Base-by-base conservation (phyloP, 2,113 vertebrate genomes). In the Clarias macrocephalus region DNA sequence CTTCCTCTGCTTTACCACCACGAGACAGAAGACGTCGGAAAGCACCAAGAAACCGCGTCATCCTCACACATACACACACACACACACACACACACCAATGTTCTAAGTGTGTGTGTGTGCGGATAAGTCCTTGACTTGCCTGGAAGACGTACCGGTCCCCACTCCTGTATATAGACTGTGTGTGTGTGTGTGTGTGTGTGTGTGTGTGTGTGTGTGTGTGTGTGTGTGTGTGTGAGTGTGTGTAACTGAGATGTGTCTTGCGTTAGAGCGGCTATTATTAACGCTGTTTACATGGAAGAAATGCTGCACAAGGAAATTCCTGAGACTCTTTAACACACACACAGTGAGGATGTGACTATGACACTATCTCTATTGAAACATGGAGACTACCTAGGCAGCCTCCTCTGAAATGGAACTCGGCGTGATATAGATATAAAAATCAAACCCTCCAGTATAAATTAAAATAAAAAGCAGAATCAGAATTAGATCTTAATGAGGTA, bases 1-100 rank as follows among this genome's bases (percentile, higher is more conserved):
- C 89, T 19, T 88, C 87, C 70, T 90, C 89, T 54, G 57, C 87
- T 82, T 87, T 88, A 59, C 52, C 81, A 66, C 89, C 75, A 13
- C 52, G 87, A 82, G 87, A 87, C 75, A 88, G 60, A 63, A 90
- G 89, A 4, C 85, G 73, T 25, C 89, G 85, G 52, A 90, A 70
- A n/a, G 68, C 85, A 83, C 89, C 80, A 65, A 88, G 88, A 80
- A 85, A 90, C 3, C 89, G 85, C 0, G 89, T 90, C 89, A 90
- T 90, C 28, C 21, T 30, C 62, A 37, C 7, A 42, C 84, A 56
- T 75, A 57, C 84, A 88, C 68, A 12, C 59, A 75, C 82, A 66
- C 84, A 88, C 68, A 12, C 59, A 37, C 33, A 73, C 82, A 65
- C 84, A 88, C 68, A 11, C 57, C 30, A 33, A 28, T 59, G 48